Evolutionary conservation across 2,888 invertebrate genomes (phyloP), one percentile per base, ranked within the genome.

Genomic region (Lycocerus yunnanus): DNA sequence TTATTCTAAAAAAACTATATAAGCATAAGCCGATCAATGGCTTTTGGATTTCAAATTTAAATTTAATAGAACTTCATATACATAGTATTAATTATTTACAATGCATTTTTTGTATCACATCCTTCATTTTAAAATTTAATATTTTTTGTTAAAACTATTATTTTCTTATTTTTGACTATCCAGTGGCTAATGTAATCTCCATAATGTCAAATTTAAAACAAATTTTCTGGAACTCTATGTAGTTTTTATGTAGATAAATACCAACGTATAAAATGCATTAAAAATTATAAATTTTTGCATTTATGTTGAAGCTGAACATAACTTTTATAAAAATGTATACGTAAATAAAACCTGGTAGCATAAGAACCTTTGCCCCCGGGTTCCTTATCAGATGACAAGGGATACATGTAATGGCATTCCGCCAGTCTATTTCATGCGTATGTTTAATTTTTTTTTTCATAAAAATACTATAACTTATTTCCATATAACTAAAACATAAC

Each of bases 381-480:
- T 81, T 80, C 79, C 83, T 85, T 86, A 86, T 86, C 86, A 83
- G 86, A 86, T 86, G 81, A 78, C 80, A 82, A 43, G 79, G 81
- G 83, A 84, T 85, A 85, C 84, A 84, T 84, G 84, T 86, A 86
- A 86, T 86, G 85, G 86, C 86, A 86, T 86, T 86, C 86, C 82
- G 79, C 75, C 77, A 78, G 77, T 70, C 66, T 72, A 73, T 63
- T 69, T 66, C 70, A 73, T 74, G 78, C 59, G 75, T 75, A 72
- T 70, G 72, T 65, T 69, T 75, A 77, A 77, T 74, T 21, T 71
- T 78, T 75, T 78, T 73, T 75, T 78, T 73, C 72, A 76, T 68
- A 61, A 76, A 75, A 77, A 76, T 73, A 73, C 71, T 58, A 69
- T 72, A 70, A 69, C 66, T 68, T 82, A 81, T 80, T 78, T 79